Evolutionary conservation across 2,797 vertebrate species (phyloP).

Genomic region (Leptodactylus fallax): DNA sequence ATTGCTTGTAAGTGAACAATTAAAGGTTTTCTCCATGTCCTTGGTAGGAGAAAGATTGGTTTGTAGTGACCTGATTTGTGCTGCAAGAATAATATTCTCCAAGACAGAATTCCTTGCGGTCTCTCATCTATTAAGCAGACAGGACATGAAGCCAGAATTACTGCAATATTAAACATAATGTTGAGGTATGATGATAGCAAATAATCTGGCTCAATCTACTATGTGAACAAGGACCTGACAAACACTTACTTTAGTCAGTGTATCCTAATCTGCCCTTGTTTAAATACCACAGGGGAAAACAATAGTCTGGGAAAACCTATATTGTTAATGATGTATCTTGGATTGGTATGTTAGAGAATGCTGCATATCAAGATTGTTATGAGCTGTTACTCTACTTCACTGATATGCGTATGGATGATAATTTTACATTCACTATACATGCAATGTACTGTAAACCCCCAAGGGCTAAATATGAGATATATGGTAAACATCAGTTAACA

Average conservation of each 20-base stretch:
- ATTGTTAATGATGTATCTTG: slow-evolving; percentile 15
- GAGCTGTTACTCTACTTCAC: not conserved
- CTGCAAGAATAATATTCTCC: slow-evolving; percentile 54
- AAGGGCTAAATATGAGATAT: not conserved
- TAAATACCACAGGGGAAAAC: slow-evolving; percentile 38
- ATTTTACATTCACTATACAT: too few relatives aligned
- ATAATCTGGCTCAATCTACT: slow-evolving; percentile 40
- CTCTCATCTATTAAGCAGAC: slow-evolving; percentile 59
- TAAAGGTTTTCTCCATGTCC: slow-evolving; percentile 67
- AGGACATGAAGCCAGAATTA: slow-evolving; percentile 39
- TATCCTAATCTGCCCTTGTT: slow-evolving; percentile 49
- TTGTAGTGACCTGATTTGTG: slow-evolving; percentile 56
- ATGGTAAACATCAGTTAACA: not conserved
- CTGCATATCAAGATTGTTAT: not conserved
- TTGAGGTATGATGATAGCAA: slow-evolving; percentile 52
- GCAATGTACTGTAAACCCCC: not conserved
- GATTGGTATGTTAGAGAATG: slow-evolving; percentile 20
- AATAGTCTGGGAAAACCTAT: not conserved
- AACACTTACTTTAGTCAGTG: slow-evolving; percentile 41
- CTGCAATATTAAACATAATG: slow-evolving; percentile 48
- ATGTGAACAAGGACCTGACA: slow-evolving; percentile 45
- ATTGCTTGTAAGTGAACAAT: slow-evolving; percentile 66
- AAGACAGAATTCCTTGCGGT: slow-evolving; percentile 38
- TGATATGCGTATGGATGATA: not conserved
- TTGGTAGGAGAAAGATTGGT: slow-evolving; percentile 63